These are phyloP conservation scores for Standfussiana lucernea DNA, from an alignment of 2,888 invertebrate species.

Conservation along the genomic window DNA sequence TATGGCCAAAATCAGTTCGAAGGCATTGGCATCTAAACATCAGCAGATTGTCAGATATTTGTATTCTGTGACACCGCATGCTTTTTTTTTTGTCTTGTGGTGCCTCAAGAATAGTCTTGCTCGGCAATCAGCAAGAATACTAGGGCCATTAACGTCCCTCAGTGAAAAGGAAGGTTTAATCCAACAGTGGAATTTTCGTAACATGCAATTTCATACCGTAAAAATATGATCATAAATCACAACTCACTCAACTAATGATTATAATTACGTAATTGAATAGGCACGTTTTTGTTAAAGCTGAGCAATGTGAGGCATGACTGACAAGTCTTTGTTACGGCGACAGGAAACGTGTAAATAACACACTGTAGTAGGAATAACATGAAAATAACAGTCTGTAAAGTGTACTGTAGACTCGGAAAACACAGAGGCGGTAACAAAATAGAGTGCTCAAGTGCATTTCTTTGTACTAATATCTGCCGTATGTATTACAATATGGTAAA, in stretches of 20 bases:
- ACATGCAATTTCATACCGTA: constrained; percentile 8
- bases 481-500: neutral
- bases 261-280: constrained; percentile 33
- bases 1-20: neutral
- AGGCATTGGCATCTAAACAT: neutral
- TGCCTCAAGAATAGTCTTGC: neutral
- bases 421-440: neutral
- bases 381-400: constrained; percentile 13
- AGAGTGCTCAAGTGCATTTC: neutral
- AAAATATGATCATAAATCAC: constrained; percentile 22
- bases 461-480: neutral
- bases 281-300: constrained; percentile 10
- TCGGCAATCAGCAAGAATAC: neutral
- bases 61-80: too few relatives aligned
- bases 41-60: neutral
- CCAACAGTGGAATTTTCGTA: neutral
- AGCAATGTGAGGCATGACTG: constrained; percentile 47
- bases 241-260: constrained; percentile 30
- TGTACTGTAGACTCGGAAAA: neutral
- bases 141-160: neutral
- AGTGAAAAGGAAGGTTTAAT: neutral
- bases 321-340: constrained; percentile 30
- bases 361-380: constrained; percentile 7
- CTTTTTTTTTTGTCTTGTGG: too few relatives aligned
- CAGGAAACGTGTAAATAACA: constrained; percentile 46